phyloP scores from a whole-genome alignment of 2,113 vertebrate genomes.

The Tamias sibiricus region DNA sequence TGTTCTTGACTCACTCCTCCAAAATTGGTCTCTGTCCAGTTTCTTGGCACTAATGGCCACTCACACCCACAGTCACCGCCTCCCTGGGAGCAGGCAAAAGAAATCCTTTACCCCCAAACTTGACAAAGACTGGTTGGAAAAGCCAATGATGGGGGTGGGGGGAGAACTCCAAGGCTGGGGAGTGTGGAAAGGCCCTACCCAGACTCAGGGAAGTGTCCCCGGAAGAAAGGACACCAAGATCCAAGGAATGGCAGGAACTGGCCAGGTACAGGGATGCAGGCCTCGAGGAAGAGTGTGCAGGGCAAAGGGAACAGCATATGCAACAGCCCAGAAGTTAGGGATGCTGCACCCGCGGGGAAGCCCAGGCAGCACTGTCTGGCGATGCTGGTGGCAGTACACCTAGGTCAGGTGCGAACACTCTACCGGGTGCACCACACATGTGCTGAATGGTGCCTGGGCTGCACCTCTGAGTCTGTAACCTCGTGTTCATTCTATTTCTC shows the following conservation, averaged over 20 bases:
- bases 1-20: background rate
- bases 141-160: background rate
- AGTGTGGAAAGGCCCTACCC: background rate
- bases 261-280: background rate
- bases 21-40: background rate
- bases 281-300: background rate
- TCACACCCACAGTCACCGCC: background rate
- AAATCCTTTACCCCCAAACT: background rate
- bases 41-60: background rate
- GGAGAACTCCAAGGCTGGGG: background rate
- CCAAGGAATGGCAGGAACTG: background rate
- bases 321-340: background rate
- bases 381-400: background rate
- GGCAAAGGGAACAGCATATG: background rate
- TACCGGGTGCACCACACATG: accelerated
- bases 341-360: accelerated
- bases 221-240: background rate
- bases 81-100: background rate
- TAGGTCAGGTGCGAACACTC: too few species aligned
- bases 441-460: background rate
- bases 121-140: background rate
- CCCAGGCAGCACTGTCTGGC: background rate
- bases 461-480: background rate
- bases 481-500: background rate
- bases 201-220: background rate